Percentiles rank a stretch among this genome's conserved stretches.
Conservation (phyloP, 2,888 invertebrate genomes). For the Rhyacophila evoluta region DNA sequence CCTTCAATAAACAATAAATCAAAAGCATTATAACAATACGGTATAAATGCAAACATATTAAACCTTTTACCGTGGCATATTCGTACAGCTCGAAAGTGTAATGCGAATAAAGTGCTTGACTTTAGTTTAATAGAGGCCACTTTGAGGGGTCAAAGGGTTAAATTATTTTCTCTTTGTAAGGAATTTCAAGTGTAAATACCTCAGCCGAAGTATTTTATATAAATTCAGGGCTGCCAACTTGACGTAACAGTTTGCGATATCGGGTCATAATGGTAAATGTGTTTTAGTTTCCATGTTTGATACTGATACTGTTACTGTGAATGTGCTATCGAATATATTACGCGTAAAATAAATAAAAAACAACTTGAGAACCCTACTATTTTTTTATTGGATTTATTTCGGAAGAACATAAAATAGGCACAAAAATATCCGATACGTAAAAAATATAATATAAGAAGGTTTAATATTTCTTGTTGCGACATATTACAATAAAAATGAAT, state of each 20-base stretch:
- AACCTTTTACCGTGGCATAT: constrained; percentile 14
- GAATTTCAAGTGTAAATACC: constrained; percentile 20
- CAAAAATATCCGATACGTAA: no score
- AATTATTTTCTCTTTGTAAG: constrained; percentile 22
- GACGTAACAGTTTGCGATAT: not conserved
- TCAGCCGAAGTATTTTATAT: not conserved
- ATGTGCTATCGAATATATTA: no score
- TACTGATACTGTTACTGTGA: no score
- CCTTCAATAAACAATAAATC: constrained; percentile 22
- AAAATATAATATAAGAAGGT: no score
- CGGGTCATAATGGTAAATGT: no score
- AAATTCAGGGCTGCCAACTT: not conserved
- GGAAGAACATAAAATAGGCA: no score
- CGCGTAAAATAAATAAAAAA: no score
- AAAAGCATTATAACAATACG: constrained; percentile 1
- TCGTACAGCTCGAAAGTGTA: constrained; percentile 8
- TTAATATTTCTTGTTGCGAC: no score
- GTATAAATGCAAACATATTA: constrained; percentile 11
- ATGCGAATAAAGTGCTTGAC: constrained; percentile 15
- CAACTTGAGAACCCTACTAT: no score
- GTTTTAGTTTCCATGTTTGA: no score
- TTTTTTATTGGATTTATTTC: no score
- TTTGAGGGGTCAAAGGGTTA: constrained; percentile 6
- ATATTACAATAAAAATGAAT: no score
- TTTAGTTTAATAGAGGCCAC: constrained; percentile 19